Evolutionary conservation across 2,888 invertebrate genomes (phyloP).

Genomic region (Rhagonycha lutea): DNA sequence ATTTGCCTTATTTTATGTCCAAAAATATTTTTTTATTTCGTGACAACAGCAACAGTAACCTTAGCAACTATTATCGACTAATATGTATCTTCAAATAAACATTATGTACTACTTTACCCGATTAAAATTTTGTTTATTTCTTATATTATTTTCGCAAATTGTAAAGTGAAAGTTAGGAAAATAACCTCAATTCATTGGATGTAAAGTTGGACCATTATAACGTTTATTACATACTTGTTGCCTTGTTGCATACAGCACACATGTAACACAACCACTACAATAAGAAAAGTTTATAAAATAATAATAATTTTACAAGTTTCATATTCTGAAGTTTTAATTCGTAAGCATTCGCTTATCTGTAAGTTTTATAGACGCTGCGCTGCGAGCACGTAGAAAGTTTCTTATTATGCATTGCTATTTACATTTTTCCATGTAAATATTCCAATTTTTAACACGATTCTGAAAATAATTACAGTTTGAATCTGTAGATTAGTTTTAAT

Average conservation of each 20-base stretch:
- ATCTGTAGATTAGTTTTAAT: neutral
- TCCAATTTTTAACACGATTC: neutral
- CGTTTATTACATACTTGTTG: neutral
- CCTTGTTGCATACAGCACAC: neutral
- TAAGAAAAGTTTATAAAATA: neutral
- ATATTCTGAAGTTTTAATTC: neutral
- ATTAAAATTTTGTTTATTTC: neutral
- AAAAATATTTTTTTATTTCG: too few relatives aligned
- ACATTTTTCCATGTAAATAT: neutral
- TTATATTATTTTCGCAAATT: neutral
- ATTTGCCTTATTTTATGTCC: too few relatives aligned
- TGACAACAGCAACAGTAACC: too few relatives aligned
- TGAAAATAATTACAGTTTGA: neutral
- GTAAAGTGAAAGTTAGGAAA: neutral
- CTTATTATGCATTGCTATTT: neutral
- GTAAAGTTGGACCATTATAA: neutral
- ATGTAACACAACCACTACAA: neutral
- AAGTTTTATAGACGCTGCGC: neutral
- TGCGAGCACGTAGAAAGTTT: neutral
- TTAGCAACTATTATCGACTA: too few relatives aligned
- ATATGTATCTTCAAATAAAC: neutral
- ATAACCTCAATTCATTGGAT: neutral
- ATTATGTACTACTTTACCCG: neutral
- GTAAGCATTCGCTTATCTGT: neutral
- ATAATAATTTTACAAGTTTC: neutral